Base-by-base conservation (phyloP, 1,140 invertebrate genomes). In the Uloborus diversus region DNA sequence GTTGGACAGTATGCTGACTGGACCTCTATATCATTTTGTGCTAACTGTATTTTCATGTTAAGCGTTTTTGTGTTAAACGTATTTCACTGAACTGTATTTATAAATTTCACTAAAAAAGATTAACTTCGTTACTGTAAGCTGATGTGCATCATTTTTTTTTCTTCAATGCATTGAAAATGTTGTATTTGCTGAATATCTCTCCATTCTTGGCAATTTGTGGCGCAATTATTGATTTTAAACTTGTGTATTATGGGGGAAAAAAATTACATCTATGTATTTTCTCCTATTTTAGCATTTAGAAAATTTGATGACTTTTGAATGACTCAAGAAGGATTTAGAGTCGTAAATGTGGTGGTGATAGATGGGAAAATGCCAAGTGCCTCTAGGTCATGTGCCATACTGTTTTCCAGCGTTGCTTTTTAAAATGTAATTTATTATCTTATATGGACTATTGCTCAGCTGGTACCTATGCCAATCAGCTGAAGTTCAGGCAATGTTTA, bases 271-370 rank as follows among this genome's bases (percentile, higher is more conserved):
- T 9, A 42, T 42, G 37, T 9, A 42, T 51, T 33, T 64, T 64
- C 53, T 14, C 30, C 47, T 66, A 25, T 64, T 62, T n/a, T 28
- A 79, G 76, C 76, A 79, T 17, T 79, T 69, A 33, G 76, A 79
- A 33, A 79, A 79, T 33, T 61, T 79, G 35, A 79, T 79, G 76
- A 79, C 76, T 33, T 79, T 79, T 79, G 76, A 79, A 33, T 79
- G 23, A 62, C 27, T 4, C 30, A 20, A 51, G 23, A 25, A 27
- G 32, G 9, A 33, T 33, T 53, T 62, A 14, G 23, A n/a, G 25
- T 4, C n/a, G 4, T 30, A 32, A 33, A 13, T 28, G 30, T 51
- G 65, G 37, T 20, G 32, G 32, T 23, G n/a, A 23, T 53, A 69
- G 13, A 30, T 37, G 62, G 14, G 32, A 78, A 66, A 49, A 49